A percentile compares a stretch with the other conserved stretches of the same genome.
Conservation (phyloP, 2,113 vertebrate species). For the Uria lomvia region DNA sequence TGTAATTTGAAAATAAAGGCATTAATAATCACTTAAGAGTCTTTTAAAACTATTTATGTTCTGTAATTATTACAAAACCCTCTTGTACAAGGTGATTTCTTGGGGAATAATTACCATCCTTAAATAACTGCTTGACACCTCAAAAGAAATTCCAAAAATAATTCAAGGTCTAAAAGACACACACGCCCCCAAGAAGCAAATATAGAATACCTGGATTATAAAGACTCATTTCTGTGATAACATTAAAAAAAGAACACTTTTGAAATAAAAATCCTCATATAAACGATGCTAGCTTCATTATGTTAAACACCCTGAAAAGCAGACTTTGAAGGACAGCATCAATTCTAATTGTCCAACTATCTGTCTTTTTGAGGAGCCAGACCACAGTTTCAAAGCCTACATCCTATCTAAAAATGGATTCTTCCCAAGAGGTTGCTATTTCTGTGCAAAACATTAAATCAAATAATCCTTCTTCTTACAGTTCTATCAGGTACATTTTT, state of each 20-base stretch:
- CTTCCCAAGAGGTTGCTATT: neutral
- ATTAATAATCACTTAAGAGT: neutral
- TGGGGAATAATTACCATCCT: neutral
- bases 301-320: neutral
- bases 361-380: neutral
- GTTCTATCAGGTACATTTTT: neutral
- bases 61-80: neutral
- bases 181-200: neutral
- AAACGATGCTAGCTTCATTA: neutral
- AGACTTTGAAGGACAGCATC: neutral
- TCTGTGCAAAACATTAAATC: neutral
- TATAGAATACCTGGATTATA: neutral
- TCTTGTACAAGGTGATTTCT: neutral
- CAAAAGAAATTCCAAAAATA: neutral
- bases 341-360: neutral
- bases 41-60: neutral
- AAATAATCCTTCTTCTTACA: neutral
- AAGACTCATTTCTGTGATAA: neutral
- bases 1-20: neutral
- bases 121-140: neutral
- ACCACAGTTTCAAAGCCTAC: no score
- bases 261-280: neutral
- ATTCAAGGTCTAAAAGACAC: neutral
- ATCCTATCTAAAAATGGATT: neutral
- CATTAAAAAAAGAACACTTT: neutral